Percentiles rank a stretch among this genome's conserved stretches.
These are phyloP conservation scores for Lottia gigantea DNA, from an alignment of 2,888 invertebrate genomes.

Conservation along the genomic window DNA sequence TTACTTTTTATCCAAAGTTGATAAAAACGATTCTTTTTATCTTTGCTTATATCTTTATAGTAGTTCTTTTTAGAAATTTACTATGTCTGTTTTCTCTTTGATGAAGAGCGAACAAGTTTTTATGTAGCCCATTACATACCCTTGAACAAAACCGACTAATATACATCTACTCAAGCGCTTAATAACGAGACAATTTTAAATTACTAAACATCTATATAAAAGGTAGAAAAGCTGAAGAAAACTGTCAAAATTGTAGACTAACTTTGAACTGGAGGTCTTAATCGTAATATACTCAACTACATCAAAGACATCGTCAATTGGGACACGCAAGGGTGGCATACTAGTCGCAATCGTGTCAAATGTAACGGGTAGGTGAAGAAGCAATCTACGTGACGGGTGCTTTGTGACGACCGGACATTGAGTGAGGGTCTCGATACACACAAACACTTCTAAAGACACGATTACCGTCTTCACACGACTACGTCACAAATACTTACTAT, in stretches of 20 bases:
- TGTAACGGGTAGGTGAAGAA: neutral
- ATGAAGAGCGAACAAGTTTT: too few species aligned
- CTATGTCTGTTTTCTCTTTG: too few species aligned
- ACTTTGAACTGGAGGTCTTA: neutral
- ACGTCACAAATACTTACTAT: slow-evolving; percentile 2
- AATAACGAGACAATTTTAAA: slow-evolving; percentile 1
- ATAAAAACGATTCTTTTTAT: too few species aligned
- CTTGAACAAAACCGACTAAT: too few species aligned
- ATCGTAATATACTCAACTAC: neutral
- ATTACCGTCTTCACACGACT: neutral
- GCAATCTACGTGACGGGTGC: slow-evolving; percentile 7
- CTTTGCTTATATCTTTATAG: too few species aligned
- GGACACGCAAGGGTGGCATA: slow-evolving; percentile 9
- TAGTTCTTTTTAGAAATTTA: too few species aligned
- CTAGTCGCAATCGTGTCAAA: neutral
- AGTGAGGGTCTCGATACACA: slow-evolving; percentile 1
- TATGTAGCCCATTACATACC: too few species aligned
- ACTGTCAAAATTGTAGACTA: slow-evolving; percentile 8
- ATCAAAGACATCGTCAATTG: neutral
- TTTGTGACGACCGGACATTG: slow-evolving; percentile 8
- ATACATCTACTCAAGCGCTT: neutral
- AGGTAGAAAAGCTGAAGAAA: neutral
- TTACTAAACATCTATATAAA: neutral
- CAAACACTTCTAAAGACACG: slow-evolving; percentile 10
- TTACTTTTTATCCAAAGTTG: too few species aligned